phyloP scores from a whole-genome alignment of 2,797 vertebrate species.

The Emydoidea blandingii region DNA sequence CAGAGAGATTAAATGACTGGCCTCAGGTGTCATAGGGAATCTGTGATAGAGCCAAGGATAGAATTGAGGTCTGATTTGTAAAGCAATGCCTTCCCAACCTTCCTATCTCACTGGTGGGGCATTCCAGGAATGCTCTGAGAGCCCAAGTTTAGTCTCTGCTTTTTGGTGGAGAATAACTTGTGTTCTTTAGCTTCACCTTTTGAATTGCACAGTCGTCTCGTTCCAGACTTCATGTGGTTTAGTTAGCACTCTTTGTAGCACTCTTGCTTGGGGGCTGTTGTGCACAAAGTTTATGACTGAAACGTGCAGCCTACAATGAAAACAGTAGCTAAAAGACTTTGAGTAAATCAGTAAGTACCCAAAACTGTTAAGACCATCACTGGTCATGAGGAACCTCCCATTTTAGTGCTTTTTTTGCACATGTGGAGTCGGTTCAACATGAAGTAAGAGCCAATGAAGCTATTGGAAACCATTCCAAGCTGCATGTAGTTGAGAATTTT shows the following conservation, averaged over 20 bases:
- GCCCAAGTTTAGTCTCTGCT: rapidly evolving
- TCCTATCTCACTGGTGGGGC: rapidly evolving
- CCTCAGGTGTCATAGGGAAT: background rate
- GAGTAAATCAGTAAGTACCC: rapidly evolving
- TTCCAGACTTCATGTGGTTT: rapidly evolving
- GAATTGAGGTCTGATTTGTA: rapidly evolving
- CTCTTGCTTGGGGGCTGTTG: background rate
- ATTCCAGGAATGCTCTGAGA: rapidly evolving
- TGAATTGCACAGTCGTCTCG: rapidly evolving
- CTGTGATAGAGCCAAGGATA: background rate
- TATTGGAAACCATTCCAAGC: background rate
- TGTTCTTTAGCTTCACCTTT: no score
- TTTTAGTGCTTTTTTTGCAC: rapidly evolving
- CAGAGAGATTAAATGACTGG: background rate
- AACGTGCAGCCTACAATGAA: rapidly evolving
- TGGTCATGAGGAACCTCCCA: rapidly evolving
- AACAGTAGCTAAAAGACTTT: rapidly evolving
- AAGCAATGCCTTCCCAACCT: rapidly evolving
- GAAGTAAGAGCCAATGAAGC: background rate
- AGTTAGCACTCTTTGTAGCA: background rate
- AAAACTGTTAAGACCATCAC: rapidly evolving
- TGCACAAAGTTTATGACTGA: rapidly evolving
- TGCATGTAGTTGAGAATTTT: background rate
- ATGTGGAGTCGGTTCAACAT: background rate
- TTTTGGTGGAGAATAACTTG: rapidly evolving